These are phyloP conservation scores for Hycleus phaleratus DNA, from an alignment of 1,140 invertebrate species.

Conservation along the genomic window DNA sequence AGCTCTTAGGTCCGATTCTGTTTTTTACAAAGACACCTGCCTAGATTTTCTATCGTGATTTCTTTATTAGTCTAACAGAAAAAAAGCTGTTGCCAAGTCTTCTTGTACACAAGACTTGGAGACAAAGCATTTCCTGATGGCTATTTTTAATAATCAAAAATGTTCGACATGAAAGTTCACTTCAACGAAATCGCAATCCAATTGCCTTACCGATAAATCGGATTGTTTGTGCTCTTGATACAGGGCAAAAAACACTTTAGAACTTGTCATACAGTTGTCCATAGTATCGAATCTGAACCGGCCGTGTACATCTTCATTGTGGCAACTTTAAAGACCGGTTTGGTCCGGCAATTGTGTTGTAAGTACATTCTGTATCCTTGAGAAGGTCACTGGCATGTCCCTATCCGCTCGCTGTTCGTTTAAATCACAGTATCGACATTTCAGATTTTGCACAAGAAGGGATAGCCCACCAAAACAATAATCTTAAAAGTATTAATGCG, in stretches of 20 bases:
- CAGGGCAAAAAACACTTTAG: background rate
- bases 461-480: too few relatives aligned
- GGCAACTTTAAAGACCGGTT: slow-evolving; percentile 17
- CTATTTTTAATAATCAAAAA: too few relatives aligned
- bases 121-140: background rate
- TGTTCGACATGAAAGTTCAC: too few relatives aligned
- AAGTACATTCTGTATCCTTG: slow-evolving; percentile 22
- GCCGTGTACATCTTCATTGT: slow-evolving; percentile 23
- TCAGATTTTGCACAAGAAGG: slow-evolving; percentile 23
- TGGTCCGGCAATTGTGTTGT: slow-evolving; percentile 13
- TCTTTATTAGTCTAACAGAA: background rate
- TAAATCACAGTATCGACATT: slow-evolving; percentile 31
- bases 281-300: slow-evolving; percentile 11
- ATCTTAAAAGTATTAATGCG: too few relatives aligned
- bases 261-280: slow-evolving; percentile 23
- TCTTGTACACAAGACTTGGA: background rate
- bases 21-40: background rate
- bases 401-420: slow-evolving; percentile 22
- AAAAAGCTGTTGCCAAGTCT: background rate
- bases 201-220: background rate
- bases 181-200: too few relatives aligned
- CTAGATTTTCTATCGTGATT: background rate
- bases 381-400: slow-evolving; percentile 33
- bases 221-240: background rate
- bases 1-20: background rate